Conservation (phyloP, 2,797 vertebrate genomes). For the Rhinogobio ventralis region DNA sequence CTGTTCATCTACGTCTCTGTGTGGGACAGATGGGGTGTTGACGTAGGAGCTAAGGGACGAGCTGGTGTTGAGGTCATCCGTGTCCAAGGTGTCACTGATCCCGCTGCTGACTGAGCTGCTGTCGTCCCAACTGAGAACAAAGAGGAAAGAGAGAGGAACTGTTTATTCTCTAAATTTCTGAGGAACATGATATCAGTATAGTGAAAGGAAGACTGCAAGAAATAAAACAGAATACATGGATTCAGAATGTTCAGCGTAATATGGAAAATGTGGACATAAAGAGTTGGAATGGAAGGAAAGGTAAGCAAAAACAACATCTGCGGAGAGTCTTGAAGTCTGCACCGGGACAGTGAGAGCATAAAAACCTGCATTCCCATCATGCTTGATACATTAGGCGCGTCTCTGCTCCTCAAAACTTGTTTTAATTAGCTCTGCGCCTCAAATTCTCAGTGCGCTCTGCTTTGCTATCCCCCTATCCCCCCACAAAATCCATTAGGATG, state of each 20-base stretch:
- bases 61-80: constrained; percentile 87
- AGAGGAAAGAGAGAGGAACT: neutral
- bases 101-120: constrained; percentile 91
- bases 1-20: constrained; percentile 83
- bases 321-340: neutral
- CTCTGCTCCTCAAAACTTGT: constrained; percentile 44
- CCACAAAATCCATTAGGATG: constrained; percentile 29
- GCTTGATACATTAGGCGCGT: constrained; percentile 50
- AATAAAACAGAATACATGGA: neutral
- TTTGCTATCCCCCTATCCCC: constrained; percentile 8
- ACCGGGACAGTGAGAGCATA: constrained; percentile 6
- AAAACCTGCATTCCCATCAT: constrained; percentile 53
- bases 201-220: neutral
- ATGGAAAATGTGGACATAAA: neutral
- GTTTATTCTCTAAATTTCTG: neutral
- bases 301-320: constrained; percentile 24
- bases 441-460: neutral
- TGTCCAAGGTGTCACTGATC: constrained; percentile 87
- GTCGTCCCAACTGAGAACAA: constrained; percentile 84
- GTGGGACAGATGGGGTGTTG: constrained; percentile 84
- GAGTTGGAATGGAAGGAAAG: neutral
- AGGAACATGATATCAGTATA: neutral
- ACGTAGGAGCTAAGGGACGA: constrained; percentile 86
- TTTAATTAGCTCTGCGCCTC: constrained; percentile 47
- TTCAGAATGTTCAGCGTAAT: neutral